Percentiles rank a stretch among this genome's conserved stretches.
Evolutionary conservation across 2,888 invertebrate species (phyloP).

Genomic region (Helicoverpa assulta): DNA sequence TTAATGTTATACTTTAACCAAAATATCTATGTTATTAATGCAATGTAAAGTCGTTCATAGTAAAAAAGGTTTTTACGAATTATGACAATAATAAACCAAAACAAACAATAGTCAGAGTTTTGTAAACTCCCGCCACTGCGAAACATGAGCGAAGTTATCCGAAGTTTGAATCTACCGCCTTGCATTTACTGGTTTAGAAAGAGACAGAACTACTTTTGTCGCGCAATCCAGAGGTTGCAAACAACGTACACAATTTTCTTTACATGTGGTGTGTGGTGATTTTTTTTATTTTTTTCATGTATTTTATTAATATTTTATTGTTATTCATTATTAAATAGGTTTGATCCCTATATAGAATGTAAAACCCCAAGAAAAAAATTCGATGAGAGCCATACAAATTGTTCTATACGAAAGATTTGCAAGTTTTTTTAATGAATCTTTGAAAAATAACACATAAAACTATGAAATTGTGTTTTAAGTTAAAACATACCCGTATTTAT

Average conservation of each 20-base stretch:
- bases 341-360: too few relatives aligned
- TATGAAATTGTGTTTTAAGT: too few relatives aligned
- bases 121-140: conserved; percentile 74
- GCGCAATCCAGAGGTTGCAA: conserved; percentile 55
- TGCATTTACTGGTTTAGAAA: conserved; percentile 69
- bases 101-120: conserved; percentile 62
- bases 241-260: conserved; percentile 48
- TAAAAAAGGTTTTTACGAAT: neutral
- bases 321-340: too few relatives aligned
- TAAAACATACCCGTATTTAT: too few relatives aligned
- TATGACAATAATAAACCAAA: conserved; percentile 17
- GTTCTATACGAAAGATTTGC: too few relatives aligned
- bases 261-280: conserved; percentile 16
- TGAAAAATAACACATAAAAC: too few relatives aligned
- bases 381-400: too few relatives aligned
- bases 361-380: too few relatives aligned
- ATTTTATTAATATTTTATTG: too few relatives aligned
- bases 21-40: neutral
- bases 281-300: neutral
- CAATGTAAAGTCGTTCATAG: neutral
- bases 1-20: too few relatives aligned
- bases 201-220: conserved; percentile 70
- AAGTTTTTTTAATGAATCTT: too few relatives aligned
- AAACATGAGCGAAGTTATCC: conserved; percentile 69
- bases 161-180: conserved; percentile 80